Conservation (phyloP, 2,113 vertebrate genomes). For the Pagrus major region DNA sequence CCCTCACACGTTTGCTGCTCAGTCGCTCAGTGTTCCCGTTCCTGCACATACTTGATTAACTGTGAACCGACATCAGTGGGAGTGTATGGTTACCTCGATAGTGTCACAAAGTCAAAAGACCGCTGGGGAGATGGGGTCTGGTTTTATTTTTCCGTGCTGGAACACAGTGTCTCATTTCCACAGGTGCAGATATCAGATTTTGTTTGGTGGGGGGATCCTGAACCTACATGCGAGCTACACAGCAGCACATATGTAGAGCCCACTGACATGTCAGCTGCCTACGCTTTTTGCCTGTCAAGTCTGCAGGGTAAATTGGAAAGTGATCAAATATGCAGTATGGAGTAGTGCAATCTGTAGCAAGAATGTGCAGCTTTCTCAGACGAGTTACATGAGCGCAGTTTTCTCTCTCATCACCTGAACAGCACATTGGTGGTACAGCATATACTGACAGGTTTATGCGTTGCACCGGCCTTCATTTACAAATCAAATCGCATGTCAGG, state of each 20-base stretch:
- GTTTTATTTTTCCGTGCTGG: constrained; percentile 58
- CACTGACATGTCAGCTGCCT: not conserved
- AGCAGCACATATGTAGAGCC: constrained; percentile 2
- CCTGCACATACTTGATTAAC: constrained; percentile 27
- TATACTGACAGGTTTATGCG: not conserved
- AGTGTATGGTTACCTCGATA: constrained; percentile 32
- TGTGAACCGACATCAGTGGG: constrained; percentile 24
- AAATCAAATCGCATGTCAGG: constrained; percentile 8
- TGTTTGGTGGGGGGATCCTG: not conserved
- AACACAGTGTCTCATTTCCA: constrained; percentile 61
- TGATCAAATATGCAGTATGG: not conserved
- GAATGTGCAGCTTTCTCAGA: not conserved
- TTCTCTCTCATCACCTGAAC: not conserved
- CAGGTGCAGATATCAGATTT: constrained; percentile 57
- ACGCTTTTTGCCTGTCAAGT: not conserved
- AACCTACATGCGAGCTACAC: not conserved
- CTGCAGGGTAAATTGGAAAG: not conserved
- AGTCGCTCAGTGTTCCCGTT: constrained; percentile 8
- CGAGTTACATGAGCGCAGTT: not conserved
- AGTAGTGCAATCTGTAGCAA: not conserved
- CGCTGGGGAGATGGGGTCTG: constrained; percentile 2
- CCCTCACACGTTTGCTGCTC: not conserved
- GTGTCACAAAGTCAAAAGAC: constrained; percentile 43
- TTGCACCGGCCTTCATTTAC: constrained; percentile 11
- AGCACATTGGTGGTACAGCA: not conserved